These are phyloP conservation scores for Cetoscarus ocellatus DNA, from an alignment of 2,797 vertebrate species.

Conservation along the genomic window DNA sequence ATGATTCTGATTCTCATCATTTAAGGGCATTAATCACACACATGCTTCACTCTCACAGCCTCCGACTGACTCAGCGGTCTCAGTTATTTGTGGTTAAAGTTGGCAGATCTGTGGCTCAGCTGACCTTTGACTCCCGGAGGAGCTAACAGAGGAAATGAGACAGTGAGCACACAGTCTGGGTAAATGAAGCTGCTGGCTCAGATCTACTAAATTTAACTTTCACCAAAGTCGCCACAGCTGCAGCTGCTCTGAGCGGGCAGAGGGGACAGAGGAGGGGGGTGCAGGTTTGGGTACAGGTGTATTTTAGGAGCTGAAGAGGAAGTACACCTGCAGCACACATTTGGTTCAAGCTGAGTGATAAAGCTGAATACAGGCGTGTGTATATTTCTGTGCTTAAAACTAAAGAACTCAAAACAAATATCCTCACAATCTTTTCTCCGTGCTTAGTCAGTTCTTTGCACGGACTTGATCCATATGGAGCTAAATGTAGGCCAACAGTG, in stretches of 20 bases:
- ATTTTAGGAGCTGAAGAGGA: not conserved
- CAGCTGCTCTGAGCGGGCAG: conserved; percentile 2
- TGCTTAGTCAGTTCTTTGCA: too few relatives aligned
- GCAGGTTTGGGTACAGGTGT: not conserved
- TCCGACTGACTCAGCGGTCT: not conserved
- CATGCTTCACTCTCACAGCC: not conserved
- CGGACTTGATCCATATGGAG: too few relatives aligned
- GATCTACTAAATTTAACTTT: conserved; percentile 22
- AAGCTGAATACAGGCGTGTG: too few relatives aligned
- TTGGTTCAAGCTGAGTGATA: too few relatives aligned
- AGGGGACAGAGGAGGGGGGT: too few relatives aligned
- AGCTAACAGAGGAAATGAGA: conserved; percentile 24
- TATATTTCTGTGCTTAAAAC: too few relatives aligned
- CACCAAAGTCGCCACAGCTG: conserved; percentile 10
- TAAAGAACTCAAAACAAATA: too few relatives aligned
- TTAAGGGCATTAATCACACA: not conserved
- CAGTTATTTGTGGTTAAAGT: too few relatives aligned
- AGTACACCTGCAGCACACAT: not conserved
- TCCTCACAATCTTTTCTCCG: too few relatives aligned
- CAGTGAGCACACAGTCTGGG: conserved; percentile 3
- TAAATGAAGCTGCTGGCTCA: conserved; percentile 18
- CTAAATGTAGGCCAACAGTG: too few relatives aligned
- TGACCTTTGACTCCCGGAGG: conserved; percentile 8
- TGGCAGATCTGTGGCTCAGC: conserved; percentile 9
- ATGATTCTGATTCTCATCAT: not conserved